A percentile compares a stretch with the other conserved stretches of the same genome.
Evolutionary conservation across 2,888 invertebrate genomes (phyloP).

Genomic region (Drosophila antonietae): DNA sequence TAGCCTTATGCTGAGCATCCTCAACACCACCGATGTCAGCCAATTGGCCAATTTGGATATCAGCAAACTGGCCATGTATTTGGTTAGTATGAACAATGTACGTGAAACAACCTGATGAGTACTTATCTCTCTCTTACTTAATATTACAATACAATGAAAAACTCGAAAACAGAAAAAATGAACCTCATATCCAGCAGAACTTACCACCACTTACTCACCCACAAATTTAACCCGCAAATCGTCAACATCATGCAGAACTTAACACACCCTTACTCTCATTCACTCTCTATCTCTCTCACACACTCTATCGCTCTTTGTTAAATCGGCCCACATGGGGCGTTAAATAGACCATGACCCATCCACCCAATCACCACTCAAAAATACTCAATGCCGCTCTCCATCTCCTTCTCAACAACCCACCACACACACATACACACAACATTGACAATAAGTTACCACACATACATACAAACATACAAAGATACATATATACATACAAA

Average conservation of each 20-base stretch:
- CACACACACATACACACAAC: conserved; percentile 22
- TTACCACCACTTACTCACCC: conserved; percentile 11
- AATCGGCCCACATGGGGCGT: conserved; percentile 15
- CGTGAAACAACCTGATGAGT: conserved; percentile 56
- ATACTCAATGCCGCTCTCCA: conserved; percentile 7
- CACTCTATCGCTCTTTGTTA: neutral
- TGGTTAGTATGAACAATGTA: conserved; percentile 87
- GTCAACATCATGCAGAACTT: conserved; percentile 29
- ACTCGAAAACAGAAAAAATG: neutral
- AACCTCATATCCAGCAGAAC: conserved; percentile 8
- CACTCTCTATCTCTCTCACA: neutral
- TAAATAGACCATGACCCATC: conserved; percentile 64
- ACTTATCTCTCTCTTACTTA: conserved; percentile 7
- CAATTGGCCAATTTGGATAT: conserved; percentile 90
- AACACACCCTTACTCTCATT: conserved; percentile 34
- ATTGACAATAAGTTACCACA: conserved; percentile 42
- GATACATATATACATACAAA: conserved; percentile 18
- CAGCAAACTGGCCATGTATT: conserved; percentile 90
- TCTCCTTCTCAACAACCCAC: conserved; percentile 2
- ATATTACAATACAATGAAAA: conserved; percentile 22
- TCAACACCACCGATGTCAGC: conserved; percentile 85
- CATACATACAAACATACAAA: conserved; percentile 1
- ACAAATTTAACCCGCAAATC: conserved; percentile 20
- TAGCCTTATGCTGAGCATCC: conserved; percentile 84
- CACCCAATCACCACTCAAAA: conserved; percentile 22